These are phyloP conservation scores for Rhineura floridana DNA, from an alignment of 2,113 vertebrate species.

Conservation along the genomic window DNA sequence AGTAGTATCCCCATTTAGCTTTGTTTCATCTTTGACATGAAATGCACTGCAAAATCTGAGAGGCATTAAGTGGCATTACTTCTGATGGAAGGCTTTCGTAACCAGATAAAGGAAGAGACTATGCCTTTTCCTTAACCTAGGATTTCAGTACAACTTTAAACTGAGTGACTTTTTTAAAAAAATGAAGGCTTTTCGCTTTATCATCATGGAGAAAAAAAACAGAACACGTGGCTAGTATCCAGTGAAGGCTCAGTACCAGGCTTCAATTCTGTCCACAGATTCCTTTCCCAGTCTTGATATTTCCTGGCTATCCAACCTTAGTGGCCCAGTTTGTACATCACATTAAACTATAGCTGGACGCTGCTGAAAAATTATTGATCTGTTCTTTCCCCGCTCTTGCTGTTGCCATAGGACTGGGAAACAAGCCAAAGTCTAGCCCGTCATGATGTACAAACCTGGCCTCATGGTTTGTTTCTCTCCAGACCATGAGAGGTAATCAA, in stretches of 20 bases:
- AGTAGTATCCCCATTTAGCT: background rate
- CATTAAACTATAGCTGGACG: too few relatives aligned
- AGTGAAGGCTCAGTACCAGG: background rate
- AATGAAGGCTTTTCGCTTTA: background rate
- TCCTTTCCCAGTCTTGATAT: background rate
- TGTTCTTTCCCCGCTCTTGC: too few relatives aligned
- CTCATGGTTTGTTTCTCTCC: too few relatives aligned
- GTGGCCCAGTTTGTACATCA: too few relatives aligned
- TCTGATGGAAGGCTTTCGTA: background rate
- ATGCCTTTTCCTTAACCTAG: background rate
- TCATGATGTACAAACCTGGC: too few relatives aligned
- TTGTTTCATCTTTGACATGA: constrained; percentile 6
- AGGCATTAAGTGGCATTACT: constrained; percentile 9
- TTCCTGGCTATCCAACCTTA: background rate
- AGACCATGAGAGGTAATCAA: too few relatives aligned
- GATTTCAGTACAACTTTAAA: background rate
- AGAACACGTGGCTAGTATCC: background rate
- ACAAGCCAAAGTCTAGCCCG: too few relatives aligned
- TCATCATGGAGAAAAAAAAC: background rate
- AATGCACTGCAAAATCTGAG: constrained; percentile 1
- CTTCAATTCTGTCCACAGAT: background rate
- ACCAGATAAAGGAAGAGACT: background rate
- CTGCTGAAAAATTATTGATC: too few relatives aligned
- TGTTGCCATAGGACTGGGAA: too few relatives aligned
- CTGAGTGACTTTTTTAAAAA: background rate